Evolutionary conservation across 1,140 invertebrate species (phyloP), one percentile per base, ranked within the genome.

Genomic region (Platorchestia sp.): DNA sequence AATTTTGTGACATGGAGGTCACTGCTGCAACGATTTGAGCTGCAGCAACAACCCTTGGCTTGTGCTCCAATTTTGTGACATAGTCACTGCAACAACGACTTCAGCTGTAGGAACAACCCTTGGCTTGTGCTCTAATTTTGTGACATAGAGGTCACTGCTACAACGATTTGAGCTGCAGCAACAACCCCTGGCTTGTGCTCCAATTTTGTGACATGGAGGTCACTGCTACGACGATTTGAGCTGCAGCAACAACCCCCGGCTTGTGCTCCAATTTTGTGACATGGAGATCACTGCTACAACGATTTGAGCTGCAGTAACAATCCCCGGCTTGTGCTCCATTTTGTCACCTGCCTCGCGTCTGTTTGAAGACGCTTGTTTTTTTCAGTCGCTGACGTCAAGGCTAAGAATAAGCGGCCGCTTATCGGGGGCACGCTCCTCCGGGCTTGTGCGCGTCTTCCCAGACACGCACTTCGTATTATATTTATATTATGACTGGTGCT

Each of bases 321-420:
- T 22, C 59, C 59, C 59, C 59, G 59, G 59, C 59, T 75, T 75
- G 59, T 75, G 59, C 59, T 75, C 59, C 59, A 75, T 90, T 90
- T 27, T 90, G 87, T 90, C 87, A 90, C 41, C 87, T 42, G 87
- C 19, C 41, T 10, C 44, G 87, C 5, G 87, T 45, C 41, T 90
- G 87, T 90, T 41, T 90, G 87, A 42, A 43, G 41, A 43, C 87
- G 87, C 87, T 90, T 41, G 41, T 41, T 90, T 19, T 42, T 90
- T 90, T 90, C 44, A 42, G 44, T 19, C 87, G 5, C 41, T 90
- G 87, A 90, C 87, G 87, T 90, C 87, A 90, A 3, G 41, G 10
- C 87, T 43, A 42, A 43, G 27, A 90, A 90, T 90, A 90, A 7
- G 42, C 59, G 7, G 14, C 87, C 87, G 87, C 41, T 90, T 90